Evolutionary conservation across 2,888 invertebrate genomes (phyloP), one percentile per base, ranked within the genome.

Genomic region (Drosophila sordidula): DNA sequence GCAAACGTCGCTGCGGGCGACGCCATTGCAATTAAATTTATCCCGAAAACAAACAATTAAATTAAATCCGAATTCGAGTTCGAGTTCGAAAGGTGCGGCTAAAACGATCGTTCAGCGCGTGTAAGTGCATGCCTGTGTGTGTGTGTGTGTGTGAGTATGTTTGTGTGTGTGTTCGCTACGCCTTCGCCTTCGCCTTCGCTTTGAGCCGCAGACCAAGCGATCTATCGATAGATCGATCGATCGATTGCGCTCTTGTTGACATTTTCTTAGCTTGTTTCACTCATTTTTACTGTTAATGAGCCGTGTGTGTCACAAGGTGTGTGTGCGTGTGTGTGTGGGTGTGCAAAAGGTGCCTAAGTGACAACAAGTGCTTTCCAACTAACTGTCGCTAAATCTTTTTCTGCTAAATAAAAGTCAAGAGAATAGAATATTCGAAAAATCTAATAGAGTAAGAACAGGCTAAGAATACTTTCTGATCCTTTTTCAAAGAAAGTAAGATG

Each of bases 11-110:
- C 26, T 16, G 50, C 39, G 46, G 49, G 12, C 76, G 63, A 64
- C 73, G 78, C 73, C 73, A 74, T 77, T 73, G 75, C 79, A 75
- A 75, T 75, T 75, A 79, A 79, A 75, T 69, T 79, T 73, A 52
- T 36, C 16, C 77, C 52, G 42, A 59, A 70, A 75, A 62, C 70
- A 79, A 79, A 75, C 79, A 79, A 79, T 75, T 61, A 79, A 75
- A 75, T 70, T 79, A 75, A 79, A 75, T 59, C 46, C 66, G 77
- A 71, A 52, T 36, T 36, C 74, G 57, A 51, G 54, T 18, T 46
- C 42, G 65, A 58, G n/a, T 52, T 64, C 73, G 58, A 51, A 32
- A 75, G 75, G 75, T 75, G 75, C 75, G 80, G 59, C 75, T 38
- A 47, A 57, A 56, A 36, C 55, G 70, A 79, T 79, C 76, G 45